These are phyloP conservation scores for Allobates femoralis DNA, from an alignment of 2,797 vertebrate genomes.

Conservation along the genomic window DNA sequence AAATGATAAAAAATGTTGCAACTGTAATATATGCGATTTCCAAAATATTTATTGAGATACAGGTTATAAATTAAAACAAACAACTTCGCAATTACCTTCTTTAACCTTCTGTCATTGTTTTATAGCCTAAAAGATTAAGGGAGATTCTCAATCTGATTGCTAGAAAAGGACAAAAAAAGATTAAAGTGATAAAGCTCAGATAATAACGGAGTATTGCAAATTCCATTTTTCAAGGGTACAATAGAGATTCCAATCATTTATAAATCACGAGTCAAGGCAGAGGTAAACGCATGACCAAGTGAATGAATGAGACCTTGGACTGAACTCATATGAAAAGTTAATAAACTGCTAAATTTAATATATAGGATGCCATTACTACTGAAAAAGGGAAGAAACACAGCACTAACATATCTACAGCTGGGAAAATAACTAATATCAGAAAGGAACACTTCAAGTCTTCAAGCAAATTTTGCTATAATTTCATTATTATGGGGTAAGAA, in stretches of 20 bases:
- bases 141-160: slow-evolving; percentile 50
- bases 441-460: no score
- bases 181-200: slow-evolving; percentile 48
- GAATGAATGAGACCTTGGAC: slow-evolving; percentile 16
- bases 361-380: background rate
- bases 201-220: slow-evolving; percentile 33
- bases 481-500: no score
- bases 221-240: slow-evolving; percentile 47
- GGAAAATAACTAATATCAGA: background rate
- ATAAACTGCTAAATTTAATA: slow-evolving; percentile 1
- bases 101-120: slow-evolving; percentile 48
- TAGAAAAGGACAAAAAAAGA: slow-evolving; percentile 47
- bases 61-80: slow-evolving; percentile 9
- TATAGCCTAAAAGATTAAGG: slow-evolving; percentile 29
- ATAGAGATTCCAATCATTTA: slow-evolving; percentile 43
- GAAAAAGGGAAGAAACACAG: background rate
- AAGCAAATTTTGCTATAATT: no score
- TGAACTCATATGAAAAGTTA: slow-evolving; percentile 6
- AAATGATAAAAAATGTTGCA: background rate
- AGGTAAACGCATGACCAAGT: background rate
- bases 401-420: background rate
- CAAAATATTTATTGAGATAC: background rate
- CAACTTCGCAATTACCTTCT: slow-evolving; percentile 32
- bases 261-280: slow-evolving; percentile 32
- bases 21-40: background rate